phyloP scores from a whole-genome alignment of 2,113 vertebrate genomes.

The Toxostoma redivivum region DNA sequence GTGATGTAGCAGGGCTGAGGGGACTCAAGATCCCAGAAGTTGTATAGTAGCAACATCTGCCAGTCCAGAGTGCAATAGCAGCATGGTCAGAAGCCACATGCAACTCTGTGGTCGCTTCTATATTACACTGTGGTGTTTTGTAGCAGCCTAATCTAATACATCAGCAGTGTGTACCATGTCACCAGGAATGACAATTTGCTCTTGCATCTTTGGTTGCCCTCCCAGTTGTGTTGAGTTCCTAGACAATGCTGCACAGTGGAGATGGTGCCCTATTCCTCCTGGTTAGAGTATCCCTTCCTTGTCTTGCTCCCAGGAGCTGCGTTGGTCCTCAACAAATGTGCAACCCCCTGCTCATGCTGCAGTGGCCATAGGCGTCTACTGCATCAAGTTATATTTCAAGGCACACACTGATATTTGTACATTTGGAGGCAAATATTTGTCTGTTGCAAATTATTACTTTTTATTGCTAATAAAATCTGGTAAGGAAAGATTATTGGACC shows the following conservation, averaged over 20 bases:
- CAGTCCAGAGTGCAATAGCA: background rate
- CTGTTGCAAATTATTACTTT: background rate
- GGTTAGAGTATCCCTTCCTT: background rate
- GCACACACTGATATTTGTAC: background rate
- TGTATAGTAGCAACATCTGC: background rate
- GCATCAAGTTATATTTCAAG: background rate
- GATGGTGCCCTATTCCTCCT: background rate
- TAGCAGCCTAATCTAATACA: background rate
- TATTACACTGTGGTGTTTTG: background rate
- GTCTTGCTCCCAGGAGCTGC: background rate
- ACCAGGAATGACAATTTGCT: background rate
- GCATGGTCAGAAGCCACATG: rapidly evolving
- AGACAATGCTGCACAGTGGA: background rate
- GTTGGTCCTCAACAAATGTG: background rate
- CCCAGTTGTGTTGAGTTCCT: background rate
- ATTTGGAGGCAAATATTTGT: background rate
- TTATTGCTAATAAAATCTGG: background rate
- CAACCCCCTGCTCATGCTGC: background rate
- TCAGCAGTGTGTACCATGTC: background rate
- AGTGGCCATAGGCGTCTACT: background rate
- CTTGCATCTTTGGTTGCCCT: background rate
- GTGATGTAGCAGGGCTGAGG: background rate
- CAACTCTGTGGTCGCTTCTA: background rate
- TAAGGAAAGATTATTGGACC: background rate
- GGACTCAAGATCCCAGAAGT: background rate